These are phyloP conservation scores for Cosmia pyralina DNA, from an alignment of 2,888 invertebrate genomes.

Conservation along the genomic window DNA sequence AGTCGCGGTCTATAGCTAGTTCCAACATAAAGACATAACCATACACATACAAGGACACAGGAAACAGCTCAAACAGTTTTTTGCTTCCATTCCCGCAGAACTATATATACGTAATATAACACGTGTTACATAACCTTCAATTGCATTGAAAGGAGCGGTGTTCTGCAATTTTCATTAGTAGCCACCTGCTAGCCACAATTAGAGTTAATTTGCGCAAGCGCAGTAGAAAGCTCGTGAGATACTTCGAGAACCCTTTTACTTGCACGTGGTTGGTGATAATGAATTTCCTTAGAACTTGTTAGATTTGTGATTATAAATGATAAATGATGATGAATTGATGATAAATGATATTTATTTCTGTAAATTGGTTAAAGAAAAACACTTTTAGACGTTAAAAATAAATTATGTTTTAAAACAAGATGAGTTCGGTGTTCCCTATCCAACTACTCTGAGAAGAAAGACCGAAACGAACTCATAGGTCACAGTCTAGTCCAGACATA, in stretches of 20 bases:
- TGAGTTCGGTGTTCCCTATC: background rate
- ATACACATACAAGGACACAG: conserved; percentile 26
- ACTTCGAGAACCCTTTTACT: conserved; percentile 59
- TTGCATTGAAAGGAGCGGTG: conserved; percentile 58
- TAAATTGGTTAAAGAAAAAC: background rate
- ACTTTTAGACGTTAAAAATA: too few species aligned
- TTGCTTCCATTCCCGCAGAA: conserved; percentile 39
- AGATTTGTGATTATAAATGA: conserved; percentile 23
- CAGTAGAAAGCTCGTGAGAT: conserved; percentile 72
- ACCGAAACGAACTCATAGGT: background rate
- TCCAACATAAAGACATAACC: background rate
- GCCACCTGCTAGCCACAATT: conserved; percentile 69
- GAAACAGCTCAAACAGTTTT: conserved; percentile 27
- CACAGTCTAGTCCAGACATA: background rate
- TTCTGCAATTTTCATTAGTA: conserved; percentile 64
- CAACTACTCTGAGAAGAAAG: background rate
- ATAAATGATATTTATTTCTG: background rate
- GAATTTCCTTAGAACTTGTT: conserved; percentile 32
- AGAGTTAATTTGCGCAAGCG: conserved; percentile 65
- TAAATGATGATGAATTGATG: background rate
- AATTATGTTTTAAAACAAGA: background rate
- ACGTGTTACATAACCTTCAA: conserved; percentile 54
- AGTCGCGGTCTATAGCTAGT: background rate
- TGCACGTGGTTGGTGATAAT: conserved; percentile 48
- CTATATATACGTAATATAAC: conserved; percentile 43